Evolutionary conservation across 2,113 vertebrate species (phyloP).

Genomic region (Otocyon megalotis): DNA sequence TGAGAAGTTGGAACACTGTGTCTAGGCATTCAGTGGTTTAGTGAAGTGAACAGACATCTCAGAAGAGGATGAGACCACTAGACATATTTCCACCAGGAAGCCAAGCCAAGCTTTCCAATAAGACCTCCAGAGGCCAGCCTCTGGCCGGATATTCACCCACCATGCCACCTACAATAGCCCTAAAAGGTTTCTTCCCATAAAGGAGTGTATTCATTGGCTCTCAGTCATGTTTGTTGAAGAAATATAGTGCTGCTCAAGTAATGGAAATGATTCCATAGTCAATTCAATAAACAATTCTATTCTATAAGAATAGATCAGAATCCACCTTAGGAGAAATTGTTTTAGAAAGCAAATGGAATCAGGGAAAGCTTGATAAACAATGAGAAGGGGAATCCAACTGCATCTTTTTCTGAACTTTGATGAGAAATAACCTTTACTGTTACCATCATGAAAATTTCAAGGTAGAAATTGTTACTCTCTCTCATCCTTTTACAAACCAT

Average conservation of each 20-base stretch:
- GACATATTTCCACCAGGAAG: conserved; percentile 49
- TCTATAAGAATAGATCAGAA: not conserved
- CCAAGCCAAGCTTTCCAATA: not conserved
- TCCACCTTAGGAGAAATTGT: not conserved
- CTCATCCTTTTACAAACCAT: not conserved
- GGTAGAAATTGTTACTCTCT: not conserved
- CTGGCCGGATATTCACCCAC: not conserved
- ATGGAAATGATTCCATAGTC: conserved; percentile 28
- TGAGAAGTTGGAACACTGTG: not conserved
- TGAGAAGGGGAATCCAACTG: rapidly evolving
- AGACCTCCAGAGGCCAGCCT: conserved; percentile 18
- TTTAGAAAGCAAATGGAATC: not conserved
- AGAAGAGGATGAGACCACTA: conserved; percentile 62
- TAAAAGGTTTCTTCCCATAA: conserved; percentile 21
- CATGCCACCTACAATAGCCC: conserved; percentile 30
- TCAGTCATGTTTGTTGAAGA: not conserved
- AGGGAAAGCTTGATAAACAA: not conserved
- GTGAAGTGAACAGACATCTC: not conserved
- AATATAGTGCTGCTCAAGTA: conserved; percentile 22
- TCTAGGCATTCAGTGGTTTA: conserved; percentile 39
- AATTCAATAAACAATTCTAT: not conserved
- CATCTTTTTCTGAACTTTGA: not conserved
- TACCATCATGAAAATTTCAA: conserved; percentile 25
- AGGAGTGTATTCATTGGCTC: conserved; percentile 61
- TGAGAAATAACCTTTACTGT: not conserved